phyloP scores from a whole-genome alignment of 2,888 invertebrate genomes.

The Noctuana brunneofusca region DNA sequence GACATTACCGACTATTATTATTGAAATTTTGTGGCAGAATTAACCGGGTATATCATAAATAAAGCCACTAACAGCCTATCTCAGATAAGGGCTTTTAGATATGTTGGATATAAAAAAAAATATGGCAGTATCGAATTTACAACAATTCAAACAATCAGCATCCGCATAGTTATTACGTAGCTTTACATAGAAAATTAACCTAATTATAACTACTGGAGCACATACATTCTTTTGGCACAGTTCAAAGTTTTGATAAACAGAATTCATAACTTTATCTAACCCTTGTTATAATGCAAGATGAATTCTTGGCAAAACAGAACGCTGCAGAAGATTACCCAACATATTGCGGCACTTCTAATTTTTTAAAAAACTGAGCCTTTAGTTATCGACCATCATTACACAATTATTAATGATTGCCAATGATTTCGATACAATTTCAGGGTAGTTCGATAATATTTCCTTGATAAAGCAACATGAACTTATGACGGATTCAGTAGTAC shows the following conservation, averaged over 20 bases:
- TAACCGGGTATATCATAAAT: no score
- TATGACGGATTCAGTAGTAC: no score
- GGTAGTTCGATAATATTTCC: not conserved
- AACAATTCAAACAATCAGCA: no score
- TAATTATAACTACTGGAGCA: not conserved
- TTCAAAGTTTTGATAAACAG: not conserved
- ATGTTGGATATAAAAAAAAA: no score
- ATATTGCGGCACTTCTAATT: not conserved
- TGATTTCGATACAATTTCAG: no score
- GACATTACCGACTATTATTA: not conserved
- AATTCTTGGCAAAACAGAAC: not conserved
- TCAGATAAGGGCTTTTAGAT: no score
- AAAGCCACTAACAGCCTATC: no score
- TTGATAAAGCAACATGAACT: not conserved
- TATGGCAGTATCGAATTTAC: no score
- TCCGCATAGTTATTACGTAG: no score
- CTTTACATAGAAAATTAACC: no score
- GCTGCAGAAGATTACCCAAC: constrained; percentile 1
- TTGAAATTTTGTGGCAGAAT: no score
- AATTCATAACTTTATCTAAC: not conserved
- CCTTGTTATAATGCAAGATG: not conserved
- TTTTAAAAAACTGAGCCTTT: not conserved
- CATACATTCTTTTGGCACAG: not conserved
- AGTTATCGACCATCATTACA: not conserved
- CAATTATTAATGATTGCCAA: not conserved